phyloP scores from a whole-genome alignment of 2,888 invertebrate genomes.

The Dryobotodes eremita region DNA sequence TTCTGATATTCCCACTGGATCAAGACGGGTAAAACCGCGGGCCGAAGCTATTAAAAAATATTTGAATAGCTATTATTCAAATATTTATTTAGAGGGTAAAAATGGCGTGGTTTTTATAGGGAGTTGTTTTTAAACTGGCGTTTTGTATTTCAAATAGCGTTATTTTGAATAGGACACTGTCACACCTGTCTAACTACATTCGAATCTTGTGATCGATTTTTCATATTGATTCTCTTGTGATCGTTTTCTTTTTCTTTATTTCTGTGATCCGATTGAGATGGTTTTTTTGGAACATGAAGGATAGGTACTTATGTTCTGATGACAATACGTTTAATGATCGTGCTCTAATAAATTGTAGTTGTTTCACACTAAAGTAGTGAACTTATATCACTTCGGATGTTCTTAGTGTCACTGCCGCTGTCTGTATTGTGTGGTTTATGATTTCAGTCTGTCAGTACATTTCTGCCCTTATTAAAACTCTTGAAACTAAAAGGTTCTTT shows the following conservation, averaged over 20 bases:
- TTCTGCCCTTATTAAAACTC: not conserved
- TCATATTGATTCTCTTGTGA: too few species aligned
- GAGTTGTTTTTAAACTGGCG: not conserved
- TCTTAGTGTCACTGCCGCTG: not conserved
- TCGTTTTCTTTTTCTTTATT: too few species aligned
- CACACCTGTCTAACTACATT: not conserved
- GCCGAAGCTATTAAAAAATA: not conserved
- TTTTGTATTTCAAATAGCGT: not conserved
- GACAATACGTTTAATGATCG: not conserved
- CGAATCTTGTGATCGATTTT: not conserved
- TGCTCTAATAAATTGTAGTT: too few species aligned
- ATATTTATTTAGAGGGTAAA: not conserved
- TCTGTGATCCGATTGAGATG: not conserved
- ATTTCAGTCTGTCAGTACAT: not conserved
- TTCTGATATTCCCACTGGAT: too few species aligned
- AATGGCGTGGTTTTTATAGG: not conserved
- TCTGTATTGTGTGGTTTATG: not conserved
- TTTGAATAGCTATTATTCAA: not conserved
- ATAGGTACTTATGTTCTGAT: not conserved
- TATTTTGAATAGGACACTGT: too few species aligned
- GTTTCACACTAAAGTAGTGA: not conserved
- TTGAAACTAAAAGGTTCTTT: constrained; percentile 8
- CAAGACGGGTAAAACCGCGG: too few species aligned
- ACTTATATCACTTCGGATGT: not conserved
- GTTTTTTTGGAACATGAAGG: not conserved